Percentiles rank a stretch among this genome's conserved stretches.
These are phyloP conservation scores for Hippasteria phrygiana DNA, from an alignment of 53 echinoderm and acorn worm species.

Conservation along the genomic window DNA sequence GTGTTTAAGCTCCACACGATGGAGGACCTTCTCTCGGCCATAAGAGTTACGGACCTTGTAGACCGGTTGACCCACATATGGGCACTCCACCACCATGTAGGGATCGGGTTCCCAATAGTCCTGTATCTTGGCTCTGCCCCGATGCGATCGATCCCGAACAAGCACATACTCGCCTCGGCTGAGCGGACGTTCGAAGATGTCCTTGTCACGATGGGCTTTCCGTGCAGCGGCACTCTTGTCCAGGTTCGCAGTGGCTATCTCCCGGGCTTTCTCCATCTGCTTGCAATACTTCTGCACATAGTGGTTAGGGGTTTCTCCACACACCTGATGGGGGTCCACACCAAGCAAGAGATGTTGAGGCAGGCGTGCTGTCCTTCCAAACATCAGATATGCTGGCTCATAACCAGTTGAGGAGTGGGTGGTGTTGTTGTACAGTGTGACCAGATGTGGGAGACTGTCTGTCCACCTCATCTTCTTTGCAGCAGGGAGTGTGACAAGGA, in stretches of 20 bases:
- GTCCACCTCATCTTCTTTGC: slow-evolving; percentile 44
- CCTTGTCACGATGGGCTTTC: background rate
- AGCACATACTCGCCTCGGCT: slow-evolving; percentile 40
- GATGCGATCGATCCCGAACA: slow-evolving; percentile 28
- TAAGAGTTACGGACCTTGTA: slow-evolving; percentile 18
- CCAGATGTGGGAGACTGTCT: slow-evolving; percentile 32
- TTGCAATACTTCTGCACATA: slow-evolving; percentile 13
- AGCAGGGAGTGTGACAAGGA: slow-evolving; percentile 15
- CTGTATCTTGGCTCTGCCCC: slow-evolving; percentile 56
- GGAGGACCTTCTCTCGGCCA: slow-evolving; percentile 41
- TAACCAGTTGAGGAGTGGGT: slow-evolving; percentile 39
- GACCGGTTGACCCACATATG: slow-evolving; percentile 24
- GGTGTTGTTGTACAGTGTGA: slow-evolving; percentile 51
- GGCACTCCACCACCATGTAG: slow-evolving; percentile 35
- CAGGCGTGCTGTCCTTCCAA: slow-evolving; percentile 22
- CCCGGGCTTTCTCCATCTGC: background rate
- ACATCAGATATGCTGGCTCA: slow-evolving; percentile 53
- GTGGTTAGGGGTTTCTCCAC: background rate
- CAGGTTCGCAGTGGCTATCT: background rate
- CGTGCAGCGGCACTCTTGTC: slow-evolving; percentile 4
- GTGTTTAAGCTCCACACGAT: slow-evolving; percentile 42
- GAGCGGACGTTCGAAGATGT: slow-evolving; percentile 44
- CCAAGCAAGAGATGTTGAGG: slow-evolving; percentile 17
- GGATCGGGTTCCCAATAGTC: slow-evolving; percentile 56
- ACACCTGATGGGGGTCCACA: slow-evolving; percentile 1